Percentiles rank a stretch among this genome's conserved stretches.
These are phyloP conservation scores for Tauraco hartlaubi DNA, from an alignment of 2,797 vertebrate species.

Conservation along the genomic window DNA sequence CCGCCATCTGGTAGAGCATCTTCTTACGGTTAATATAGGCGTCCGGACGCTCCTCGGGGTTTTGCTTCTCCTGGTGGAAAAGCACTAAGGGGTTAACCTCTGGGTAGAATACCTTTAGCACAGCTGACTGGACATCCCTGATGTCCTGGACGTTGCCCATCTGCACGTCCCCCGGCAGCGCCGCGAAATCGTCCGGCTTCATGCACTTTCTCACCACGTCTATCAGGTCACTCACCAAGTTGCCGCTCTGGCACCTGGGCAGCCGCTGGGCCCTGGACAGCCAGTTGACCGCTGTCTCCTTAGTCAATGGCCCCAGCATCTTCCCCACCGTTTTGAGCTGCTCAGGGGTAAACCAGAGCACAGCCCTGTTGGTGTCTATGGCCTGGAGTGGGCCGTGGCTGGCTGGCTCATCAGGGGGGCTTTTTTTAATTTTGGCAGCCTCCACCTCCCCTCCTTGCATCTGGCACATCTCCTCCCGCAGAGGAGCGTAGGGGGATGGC, in stretches of 20 bases:
- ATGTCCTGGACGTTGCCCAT: constrained; percentile 65
- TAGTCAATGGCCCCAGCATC: constrained; percentile 53
- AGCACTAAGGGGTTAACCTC: constrained; percentile 71
- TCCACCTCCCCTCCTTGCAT: constrained; percentile 38
- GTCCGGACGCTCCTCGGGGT: constrained; percentile 46
- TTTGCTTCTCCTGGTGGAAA: constrained; percentile 71
- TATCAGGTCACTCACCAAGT: constrained; percentile 45
- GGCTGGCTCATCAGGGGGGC: not conserved
- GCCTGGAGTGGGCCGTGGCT: constrained; percentile 17
- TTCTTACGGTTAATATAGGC: constrained; percentile 65
- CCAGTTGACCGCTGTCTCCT: constrained; percentile 61
- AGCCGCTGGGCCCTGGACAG: constrained; percentile 53
- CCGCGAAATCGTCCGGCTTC: not conserved
- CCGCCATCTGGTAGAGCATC: constrained; percentile 66
- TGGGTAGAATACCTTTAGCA: constrained; percentile 65
- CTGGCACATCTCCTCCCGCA: constrained; percentile 60
- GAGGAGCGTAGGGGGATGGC: constrained; percentile 58
- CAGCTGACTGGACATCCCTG: not conserved
- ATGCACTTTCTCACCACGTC: constrained; percentile 65
- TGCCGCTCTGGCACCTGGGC: constrained; percentile 42
- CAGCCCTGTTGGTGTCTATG: constrained; percentile 60
- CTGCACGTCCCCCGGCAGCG: constrained; percentile 47
- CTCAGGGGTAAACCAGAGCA: constrained; percentile 54
- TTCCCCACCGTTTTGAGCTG: constrained; percentile 63
- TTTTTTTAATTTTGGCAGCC: constrained; percentile 54